phyloP scores from a whole-genome alignment of 1,140 invertebrate genomes.

The Microplitis mediator region DNA sequence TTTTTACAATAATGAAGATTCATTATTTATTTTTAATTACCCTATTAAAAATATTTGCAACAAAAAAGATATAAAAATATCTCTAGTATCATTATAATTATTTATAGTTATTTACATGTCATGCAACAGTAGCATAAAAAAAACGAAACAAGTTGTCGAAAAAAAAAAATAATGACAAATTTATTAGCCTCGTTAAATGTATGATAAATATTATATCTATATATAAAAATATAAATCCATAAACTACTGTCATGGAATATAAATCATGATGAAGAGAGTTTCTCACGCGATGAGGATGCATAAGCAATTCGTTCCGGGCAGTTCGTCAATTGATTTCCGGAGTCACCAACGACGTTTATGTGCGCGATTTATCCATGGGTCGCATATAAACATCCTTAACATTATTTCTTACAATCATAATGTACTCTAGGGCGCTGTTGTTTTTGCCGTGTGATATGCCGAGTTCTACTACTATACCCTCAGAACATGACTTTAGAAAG shows the following conservation, averaged over 20 bases:
- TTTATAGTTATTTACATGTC: neutral
- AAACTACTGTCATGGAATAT: constrained; percentile 5
- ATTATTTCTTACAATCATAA: too few species aligned
- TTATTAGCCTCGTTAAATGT: neutral
- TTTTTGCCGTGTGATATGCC: too few species aligned
- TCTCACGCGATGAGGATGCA: constrained; percentile 12
- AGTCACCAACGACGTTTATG: neutral
- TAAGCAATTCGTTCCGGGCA: constrained; percentile 18
- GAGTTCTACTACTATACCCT: too few species aligned
- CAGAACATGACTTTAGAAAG: too few species aligned
- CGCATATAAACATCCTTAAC: too few species aligned
- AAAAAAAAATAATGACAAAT: neutral
- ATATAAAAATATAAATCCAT: neutral
- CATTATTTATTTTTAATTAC: too few species aligned
- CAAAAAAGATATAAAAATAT: neutral
- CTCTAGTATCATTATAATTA: neutral
- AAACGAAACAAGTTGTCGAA: neutral
- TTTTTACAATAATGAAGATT: too few species aligned
- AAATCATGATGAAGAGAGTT: constrained; percentile 1
- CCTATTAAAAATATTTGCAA: too few species aligned
- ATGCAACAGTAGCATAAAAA: neutral
- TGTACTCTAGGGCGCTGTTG: too few species aligned
- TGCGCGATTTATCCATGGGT: neutral
- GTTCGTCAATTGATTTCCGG: constrained; percentile 48
- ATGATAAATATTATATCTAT: neutral